Evolutionary conservation across 2,797 vertebrate species (phyloP).

Genomic region (Chelonia mydas): DNA sequence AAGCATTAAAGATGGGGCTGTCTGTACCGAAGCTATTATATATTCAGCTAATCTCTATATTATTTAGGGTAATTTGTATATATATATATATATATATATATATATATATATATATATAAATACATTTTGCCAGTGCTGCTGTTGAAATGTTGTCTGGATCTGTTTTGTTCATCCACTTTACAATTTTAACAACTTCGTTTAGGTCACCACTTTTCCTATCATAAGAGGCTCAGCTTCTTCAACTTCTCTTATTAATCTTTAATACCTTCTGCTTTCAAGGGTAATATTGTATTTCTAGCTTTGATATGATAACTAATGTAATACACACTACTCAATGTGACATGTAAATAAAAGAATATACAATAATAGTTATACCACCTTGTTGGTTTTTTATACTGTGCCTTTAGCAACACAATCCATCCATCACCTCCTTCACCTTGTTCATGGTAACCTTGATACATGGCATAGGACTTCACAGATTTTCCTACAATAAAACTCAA

Average conservation of each 20-base stretch:
- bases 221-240: constrained; percentile 18
- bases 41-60: not conserved
- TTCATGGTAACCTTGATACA: constrained; percentile 21
- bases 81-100: not conserved
- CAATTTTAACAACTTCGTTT: not conserved
- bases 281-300: constrained; percentile 2
- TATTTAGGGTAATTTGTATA: not conserved
- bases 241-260: not conserved
- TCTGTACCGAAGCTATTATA: not conserved
- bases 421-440: constrained; percentile 15
- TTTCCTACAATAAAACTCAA: not conserved
- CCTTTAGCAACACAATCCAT: constrained; percentile 3
- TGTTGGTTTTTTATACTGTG: constrained; percentile 35
- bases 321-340: constrained; percentile 6
- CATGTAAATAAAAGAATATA: constrained; percentile 21
- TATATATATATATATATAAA: not conserved
- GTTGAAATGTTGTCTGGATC: not conserved
- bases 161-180: not conserved
- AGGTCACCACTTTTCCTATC: not conserved
- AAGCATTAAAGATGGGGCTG: not conserved
- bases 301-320: constrained; percentile 4
- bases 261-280: not conserved
- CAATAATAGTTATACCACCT: not conserved
- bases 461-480: not conserved
- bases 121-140: not conserved